A percentile compares a stretch with the other conserved stretches of the same genome.
Evolutionary conservation across 2,888 invertebrate genomes (phyloP).

Genomic region (Amiota communis): DNA sequence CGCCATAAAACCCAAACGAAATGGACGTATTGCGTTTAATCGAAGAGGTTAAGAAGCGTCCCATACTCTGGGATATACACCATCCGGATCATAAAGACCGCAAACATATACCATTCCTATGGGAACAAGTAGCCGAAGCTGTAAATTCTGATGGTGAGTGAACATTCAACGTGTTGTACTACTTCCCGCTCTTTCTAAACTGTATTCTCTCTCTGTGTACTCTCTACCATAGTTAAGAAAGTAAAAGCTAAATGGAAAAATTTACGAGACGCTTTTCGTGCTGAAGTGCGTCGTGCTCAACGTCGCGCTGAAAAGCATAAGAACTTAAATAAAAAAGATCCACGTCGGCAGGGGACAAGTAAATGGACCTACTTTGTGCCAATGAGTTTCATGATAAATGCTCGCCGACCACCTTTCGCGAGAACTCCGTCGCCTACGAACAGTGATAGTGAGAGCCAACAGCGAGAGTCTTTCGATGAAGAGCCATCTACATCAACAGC

Average conservation of each 20-base stretch:
- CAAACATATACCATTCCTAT: constrained; percentile 51
- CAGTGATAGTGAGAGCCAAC: neutral
- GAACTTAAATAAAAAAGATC: constrained; percentile 38
- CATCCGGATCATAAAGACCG: constrained; percentile 60
- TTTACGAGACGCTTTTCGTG: constrained; percentile 56
- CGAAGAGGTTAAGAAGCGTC: constrained; percentile 57
- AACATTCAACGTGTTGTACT: neutral
- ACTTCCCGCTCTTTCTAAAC: neutral
- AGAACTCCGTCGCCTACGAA: neutral
- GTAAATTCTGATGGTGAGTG: constrained; percentile 58
- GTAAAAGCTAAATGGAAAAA: constrained; percentile 69
- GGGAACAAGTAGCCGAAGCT: constrained; percentile 55
- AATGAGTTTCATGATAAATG: constrained; percentile 46
- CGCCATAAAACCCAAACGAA: constrained; percentile 60
- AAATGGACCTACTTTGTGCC: constrained; percentile 51
- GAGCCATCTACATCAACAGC: constrained; percentile 33
- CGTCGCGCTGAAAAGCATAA: constrained; percentile 44
- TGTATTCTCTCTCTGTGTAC: too few species aligned
- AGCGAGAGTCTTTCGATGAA: neutral
- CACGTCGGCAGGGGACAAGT: constrained; percentile 38
- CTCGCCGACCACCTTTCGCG: neutral
- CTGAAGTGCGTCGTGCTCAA: constrained; percentile 48
- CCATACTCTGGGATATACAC: constrained; percentile 62
- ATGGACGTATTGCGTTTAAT: constrained; percentile 65
- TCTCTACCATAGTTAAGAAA: constrained; percentile 56